Evolutionary conservation across 2,888 invertebrate species (phyloP), one percentile per base, ranked within the genome.

Genomic region (Cataglyphis cursor): DNA sequence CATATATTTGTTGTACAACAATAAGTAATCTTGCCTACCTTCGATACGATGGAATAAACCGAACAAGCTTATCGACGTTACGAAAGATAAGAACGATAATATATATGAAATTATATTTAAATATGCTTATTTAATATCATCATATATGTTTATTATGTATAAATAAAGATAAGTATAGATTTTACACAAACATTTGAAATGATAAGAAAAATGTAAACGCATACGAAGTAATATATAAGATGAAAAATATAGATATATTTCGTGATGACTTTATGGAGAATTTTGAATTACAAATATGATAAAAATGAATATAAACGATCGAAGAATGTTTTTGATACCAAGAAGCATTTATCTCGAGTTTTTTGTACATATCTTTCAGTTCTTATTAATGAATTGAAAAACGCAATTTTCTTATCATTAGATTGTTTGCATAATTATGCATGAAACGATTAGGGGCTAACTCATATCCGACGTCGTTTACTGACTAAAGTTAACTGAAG

Each of bases 1-100:
- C 82, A 38, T 72, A 38, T 72, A 54, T 84, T 84, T 75, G 74
- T 59, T 78, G 75, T 80, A 76, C 57, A 31, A 41, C 64, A 31
- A 57, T 59, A 24, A 24, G 68, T 74, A 81, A 81, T 62, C 35
- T 74, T 64, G 31, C 24, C 15, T 10, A 54, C 28, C 54, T 70
- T 24, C 24, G 24, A 24, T 18, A 10, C 41, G 31, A 24, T 44
- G 44, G 24, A 57, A 10, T 38, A 12, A 68, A 1, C 28, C 28
- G 31, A 21, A n/a, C 21, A 18, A 18, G 6, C 48, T 31, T 48
- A 61, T 35, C 12, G 44, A n/a, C 3, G 12, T n/a, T 54, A 15
- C 41, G 0, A 54, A 59, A 70, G 51, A 38, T 44, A 70, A 61
- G 35, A 9, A 24, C 6, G 24, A 31, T 35, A 59, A 78, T 70